Base-by-base conservation (phyloP, 2,113 vertebrate genomes). In the Sialia sialis region DNA sequence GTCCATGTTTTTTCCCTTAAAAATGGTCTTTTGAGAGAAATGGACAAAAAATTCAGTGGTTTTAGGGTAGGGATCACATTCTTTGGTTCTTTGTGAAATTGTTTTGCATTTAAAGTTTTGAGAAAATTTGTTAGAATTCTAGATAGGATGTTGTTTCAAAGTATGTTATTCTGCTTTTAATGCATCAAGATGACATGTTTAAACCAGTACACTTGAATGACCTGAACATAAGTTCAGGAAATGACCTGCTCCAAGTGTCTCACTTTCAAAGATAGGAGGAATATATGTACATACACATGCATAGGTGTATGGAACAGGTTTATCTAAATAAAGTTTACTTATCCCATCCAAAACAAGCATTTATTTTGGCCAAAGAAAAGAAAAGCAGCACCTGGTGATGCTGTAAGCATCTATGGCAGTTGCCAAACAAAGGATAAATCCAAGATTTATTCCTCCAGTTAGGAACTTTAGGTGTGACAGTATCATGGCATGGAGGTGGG, bases 241-340 rank as follows among this genome's bases (percentile, higher is more conserved):
- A 55, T 34, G 1, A 43, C 51, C 32, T 72, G 20, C 38, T 89
- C 38, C 26, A 64, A 60, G 44, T 80, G 2, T 19, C 15, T 87
- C 36, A 2, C 56, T 73, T 93, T 69, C 36, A 70, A 67, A 59
- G 18, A 8, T 1, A 74, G 29, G 6, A 70, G 27, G 10, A 58
- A 84, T 17, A 4, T 59, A n/a, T 38, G 8, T 22, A 34, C 0
- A 0, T 43, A 39, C 16, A 12, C 27, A 52, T 30, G 3, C 19
- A 62, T 58, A 63, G 16, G 6, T 30, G 3, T 34, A 41, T 30
- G 18, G 32, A 77, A 39, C 32, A 21, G 14, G 4, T 36, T 46
- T 29, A 29, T 36, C 9, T 9, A 36, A 12, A 43, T 13, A 19
- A 58, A 78, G 5, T 62, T 69, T 49, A 43, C 36, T 21, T 55